Evolutionary conservation across 2,888 invertebrate genomes (phyloP), one percentile per base, ranked within the genome.

Genomic region (Drosophila limbata): DNA sequence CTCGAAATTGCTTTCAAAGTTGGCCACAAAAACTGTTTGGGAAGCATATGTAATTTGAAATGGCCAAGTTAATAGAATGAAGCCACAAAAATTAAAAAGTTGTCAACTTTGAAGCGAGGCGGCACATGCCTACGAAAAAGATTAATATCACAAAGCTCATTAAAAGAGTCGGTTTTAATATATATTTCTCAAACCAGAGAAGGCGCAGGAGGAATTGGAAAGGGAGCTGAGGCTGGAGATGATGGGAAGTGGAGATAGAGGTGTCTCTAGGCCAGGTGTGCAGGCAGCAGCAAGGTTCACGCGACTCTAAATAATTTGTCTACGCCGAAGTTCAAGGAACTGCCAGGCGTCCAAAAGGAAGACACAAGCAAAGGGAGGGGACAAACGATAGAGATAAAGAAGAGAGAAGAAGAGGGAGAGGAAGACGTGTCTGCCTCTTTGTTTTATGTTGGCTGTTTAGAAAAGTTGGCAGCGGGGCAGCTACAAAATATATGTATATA

Each of bases 81-180:
- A 44, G 61, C 68, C 77, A 42, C 72, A 56, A 56, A 76, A 48
- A 62, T 67, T 64, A 73, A 62, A 48, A 76, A 77, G 76, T 69
- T 73, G 73, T 45, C 65, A 76, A 65, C 57, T 66, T 66, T 70
- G 56, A 55, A 35, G 21, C 39, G 15, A 13, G 39, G 35, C 65
- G 52, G 21, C 56, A 56, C 57, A 72, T 72, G 80, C 59, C 79
- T 61, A 60, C 81, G 71, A 73, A 81, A 70, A 69, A 86, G 89
- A 89, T 89, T 88, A 88, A 89, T 85, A 69, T 87, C 81, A 81
- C 69, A 81, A 79, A 87, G 79, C 89, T 89, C 88, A 88, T 89
- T 89, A 89, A 89, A 87, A 85, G 51, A 85, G 87, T 77, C 84
- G 84, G 77, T 75, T 81, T 87, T 87, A 78, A 81, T 77, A 73